These are phyloP conservation scores for Chrysina gloriosa DNA, from an alignment of 2,888 invertebrate species.

Conservation along the genomic window DNA sequence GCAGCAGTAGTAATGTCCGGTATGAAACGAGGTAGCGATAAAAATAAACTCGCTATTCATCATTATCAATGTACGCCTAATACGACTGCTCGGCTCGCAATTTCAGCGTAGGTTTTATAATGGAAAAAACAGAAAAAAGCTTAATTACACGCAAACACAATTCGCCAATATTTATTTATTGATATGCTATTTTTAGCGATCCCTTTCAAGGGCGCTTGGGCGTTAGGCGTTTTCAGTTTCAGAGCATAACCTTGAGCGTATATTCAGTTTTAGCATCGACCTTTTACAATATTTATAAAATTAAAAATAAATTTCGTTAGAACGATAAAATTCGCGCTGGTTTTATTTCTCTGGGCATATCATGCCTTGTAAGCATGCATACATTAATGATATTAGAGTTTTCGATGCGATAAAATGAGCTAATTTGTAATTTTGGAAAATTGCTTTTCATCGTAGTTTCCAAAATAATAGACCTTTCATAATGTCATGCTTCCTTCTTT, in stretches of 20 bases:
- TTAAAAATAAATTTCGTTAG: slow-evolving; percentile 25
- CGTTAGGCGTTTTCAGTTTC: slow-evolving; percentile 21
- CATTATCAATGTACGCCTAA: slow-evolving; percentile 21
- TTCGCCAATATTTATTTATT: slow-evolving; percentile 34
- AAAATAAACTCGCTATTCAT: slow-evolving; percentile 24
- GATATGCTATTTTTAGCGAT: slow-evolving; percentile 31
- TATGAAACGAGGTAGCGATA: slow-evolving; percentile 7
- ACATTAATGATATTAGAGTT: too few species aligned
- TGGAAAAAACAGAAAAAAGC: slow-evolving; percentile 17
- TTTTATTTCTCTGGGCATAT: background rate
- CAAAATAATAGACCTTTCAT: too few species aligned
- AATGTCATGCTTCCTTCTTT: too few species aligned
- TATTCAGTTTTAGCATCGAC: slow-evolving; percentile 20
- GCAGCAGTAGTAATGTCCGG: background rate
- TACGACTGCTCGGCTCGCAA: slow-evolving; percentile 6
- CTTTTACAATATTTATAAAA: slow-evolving; percentile 31
- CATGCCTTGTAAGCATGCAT: too few species aligned
- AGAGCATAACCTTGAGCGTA: slow-evolving; percentile 16
- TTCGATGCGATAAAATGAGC: too few species aligned
- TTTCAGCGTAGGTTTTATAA: slow-evolving; percentile 11
- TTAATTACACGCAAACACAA: slow-evolving; percentile 18
- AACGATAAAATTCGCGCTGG: slow-evolving; percentile 7
- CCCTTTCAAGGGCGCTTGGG: slow-evolving; percentile 26
- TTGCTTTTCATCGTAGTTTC: too few species aligned
- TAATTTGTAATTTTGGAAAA: too few species aligned